phyloP scores from a whole-genome alignment of 1,140 invertebrate species.

The Teleopsis dalmanni region DNA sequence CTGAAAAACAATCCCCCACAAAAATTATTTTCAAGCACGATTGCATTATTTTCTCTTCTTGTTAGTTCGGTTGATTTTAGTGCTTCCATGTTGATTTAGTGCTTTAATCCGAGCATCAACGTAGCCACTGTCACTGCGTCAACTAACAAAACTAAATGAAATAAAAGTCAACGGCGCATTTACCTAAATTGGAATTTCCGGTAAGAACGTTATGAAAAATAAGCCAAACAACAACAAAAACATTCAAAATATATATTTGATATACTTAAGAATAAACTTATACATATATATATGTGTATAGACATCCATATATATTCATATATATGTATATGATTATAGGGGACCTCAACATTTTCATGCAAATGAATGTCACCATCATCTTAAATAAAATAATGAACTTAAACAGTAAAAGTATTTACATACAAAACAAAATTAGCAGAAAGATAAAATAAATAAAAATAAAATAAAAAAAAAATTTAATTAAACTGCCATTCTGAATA shows the following conservation, averaged over 20 bases:
- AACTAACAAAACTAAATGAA: too few species aligned
- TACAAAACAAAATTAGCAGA: constrained; percentile 4
- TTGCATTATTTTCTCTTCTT: neutral
- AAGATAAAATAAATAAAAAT: neutral
- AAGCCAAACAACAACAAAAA: constrained; percentile 14
- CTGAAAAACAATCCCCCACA: neutral
- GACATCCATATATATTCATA: too few species aligned
- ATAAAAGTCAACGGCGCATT: constrained; percentile 40
- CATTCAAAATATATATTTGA: too few species aligned
- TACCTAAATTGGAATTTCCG: constrained; percentile 45
- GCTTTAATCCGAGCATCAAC: too few species aligned
- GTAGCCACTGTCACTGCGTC: too few species aligned
- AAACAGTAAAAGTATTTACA: constrained; percentile 12
- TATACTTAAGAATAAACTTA: too few species aligned
- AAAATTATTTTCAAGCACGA: neutral
- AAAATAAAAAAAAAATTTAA: constrained; percentile 1
- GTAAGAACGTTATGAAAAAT: constrained; percentile 29
- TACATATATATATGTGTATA: too few species aligned
- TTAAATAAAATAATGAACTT: constrained; percentile 9
- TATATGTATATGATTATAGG: neutral
- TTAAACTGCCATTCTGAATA: neutral
- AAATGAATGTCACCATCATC: constrained; percentile 32
- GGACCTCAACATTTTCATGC: constrained; percentile 19
- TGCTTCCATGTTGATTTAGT: too few species aligned
- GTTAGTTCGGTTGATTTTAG: neutral